A percentile compares a stretch with the other conserved stretches of the same genome.
Evolutionary conservation across 2,113 vertebrate genomes (phyloP).

Genomic region (Trematocara variabile): DNA sequence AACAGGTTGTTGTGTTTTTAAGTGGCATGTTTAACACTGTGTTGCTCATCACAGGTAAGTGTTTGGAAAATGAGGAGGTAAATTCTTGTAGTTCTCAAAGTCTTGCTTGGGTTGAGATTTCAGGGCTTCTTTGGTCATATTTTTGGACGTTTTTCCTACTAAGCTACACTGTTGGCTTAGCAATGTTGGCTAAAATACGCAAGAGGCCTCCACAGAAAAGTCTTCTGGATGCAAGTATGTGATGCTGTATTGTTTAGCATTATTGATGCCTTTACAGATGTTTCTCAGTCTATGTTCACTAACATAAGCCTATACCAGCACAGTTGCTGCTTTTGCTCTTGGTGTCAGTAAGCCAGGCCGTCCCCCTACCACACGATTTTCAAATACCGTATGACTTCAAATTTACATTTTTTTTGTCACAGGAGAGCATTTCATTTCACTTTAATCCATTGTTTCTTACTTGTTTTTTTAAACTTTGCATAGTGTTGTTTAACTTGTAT

Average conservation of each 20-base stretch:
- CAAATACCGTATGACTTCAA: neutral
- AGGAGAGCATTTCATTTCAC: neutral
- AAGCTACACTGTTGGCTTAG: neutral
- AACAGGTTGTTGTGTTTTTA: neutral
- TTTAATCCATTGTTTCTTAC: neutral
- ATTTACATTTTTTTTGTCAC: neutral
- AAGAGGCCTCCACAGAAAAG: neutral
- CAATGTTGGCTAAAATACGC: neutral
- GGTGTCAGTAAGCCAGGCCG: neutral
- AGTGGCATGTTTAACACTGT: neutral
- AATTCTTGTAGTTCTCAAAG: neutral
- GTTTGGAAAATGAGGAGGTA: neutral
- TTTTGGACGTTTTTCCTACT: neutral
- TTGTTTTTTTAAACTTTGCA: accelerated
- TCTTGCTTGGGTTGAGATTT: neutral
- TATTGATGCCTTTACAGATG: neutral
- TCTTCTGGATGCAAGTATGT: neutral
- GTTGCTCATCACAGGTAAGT: neutral
- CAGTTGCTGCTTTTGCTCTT: neutral
- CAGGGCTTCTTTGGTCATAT: neutral
- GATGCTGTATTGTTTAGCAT: neutral
- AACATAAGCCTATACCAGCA: neutral
- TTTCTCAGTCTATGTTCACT: neutral
- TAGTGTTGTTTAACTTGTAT: neutral
- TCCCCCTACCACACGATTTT: neutral